These are phyloP conservation scores for Cebidichthys violaceus DNA, from an alignment of 2,113 vertebrate genomes.

Conservation along the genomic window DNA sequence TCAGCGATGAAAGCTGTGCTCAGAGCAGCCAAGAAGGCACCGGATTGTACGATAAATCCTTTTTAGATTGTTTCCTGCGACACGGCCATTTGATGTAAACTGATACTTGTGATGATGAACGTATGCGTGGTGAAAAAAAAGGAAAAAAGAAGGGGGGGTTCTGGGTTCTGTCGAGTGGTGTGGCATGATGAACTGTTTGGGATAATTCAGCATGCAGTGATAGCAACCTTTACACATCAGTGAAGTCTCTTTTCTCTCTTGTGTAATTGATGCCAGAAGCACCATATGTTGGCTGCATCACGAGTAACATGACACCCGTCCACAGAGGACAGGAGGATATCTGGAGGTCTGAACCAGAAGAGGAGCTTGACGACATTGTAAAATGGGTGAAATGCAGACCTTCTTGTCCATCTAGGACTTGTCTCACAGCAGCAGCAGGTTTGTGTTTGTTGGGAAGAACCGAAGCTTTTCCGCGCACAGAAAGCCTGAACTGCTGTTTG, in stretches of 20 bases:
- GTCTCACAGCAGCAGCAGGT: constrained; percentile 29
- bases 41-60: constrained; percentile 2
- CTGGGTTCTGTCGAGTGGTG: neutral
- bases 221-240: neutral
- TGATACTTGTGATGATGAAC: constrained; percentile 19
- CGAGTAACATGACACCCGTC: constrained; percentile 1
- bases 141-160: no score
- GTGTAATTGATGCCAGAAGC: constrained; percentile 19
- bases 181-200: neutral
- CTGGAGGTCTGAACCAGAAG: neutral
- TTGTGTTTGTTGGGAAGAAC: constrained; percentile 74
- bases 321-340: constrained; percentile 2
- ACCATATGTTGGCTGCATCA: constrained; percentile 4
- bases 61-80: constrained; percentile 2
- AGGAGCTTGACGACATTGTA: constrained; percentile 13
- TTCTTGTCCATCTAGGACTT: constrained; percentile 25
- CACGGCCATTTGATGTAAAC: constrained; percentile 15
- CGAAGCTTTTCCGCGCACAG: constrained; percentile 53
- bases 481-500: constrained; percentile 61
- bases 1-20: constrained; percentile 32
- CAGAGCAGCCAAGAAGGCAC: constrained; percentile 11
- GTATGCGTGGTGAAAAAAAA: neutral
- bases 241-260: neutral
- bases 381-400: constrained; percentile 40
- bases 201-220: neutral